Percentiles rank a stretch among this genome's conserved stretches.
phyloP scores from a whole-genome alignment of 2,888 invertebrate genomes.

The Drosophila sordidula region DNA sequence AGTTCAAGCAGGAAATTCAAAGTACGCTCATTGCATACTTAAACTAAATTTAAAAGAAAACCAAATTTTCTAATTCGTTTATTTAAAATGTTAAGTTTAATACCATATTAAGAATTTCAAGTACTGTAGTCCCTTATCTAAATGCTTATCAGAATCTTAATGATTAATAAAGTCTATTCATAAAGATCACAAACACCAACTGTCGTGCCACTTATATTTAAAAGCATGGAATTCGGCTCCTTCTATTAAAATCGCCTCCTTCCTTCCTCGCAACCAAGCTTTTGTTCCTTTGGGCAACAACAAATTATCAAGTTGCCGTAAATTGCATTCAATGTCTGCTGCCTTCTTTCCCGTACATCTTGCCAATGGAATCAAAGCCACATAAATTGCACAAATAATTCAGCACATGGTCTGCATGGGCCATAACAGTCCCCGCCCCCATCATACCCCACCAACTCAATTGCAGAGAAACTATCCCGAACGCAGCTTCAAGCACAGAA shows the following conservation, averaged over 20 bases:
- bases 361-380: constrained; percentile 75
- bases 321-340: constrained; percentile 46
- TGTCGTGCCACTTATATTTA: constrained; percentile 4
- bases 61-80: too few relatives aligned
- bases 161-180: not conserved
- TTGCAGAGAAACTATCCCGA: constrained; percentile 41
- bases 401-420: constrained; percentile 36
- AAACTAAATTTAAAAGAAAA: too few relatives aligned
- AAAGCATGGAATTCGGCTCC: not conserved
- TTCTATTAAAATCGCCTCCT: too few relatives aligned
- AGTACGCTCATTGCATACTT: too few relatives aligned
- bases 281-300: constrained; percentile 23
- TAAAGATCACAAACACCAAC: not conserved
- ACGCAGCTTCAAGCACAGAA: constrained; percentile 22
- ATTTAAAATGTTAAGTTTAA: too few relatives aligned
- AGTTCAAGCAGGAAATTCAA: too few relatives aligned
- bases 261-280: not conserved
- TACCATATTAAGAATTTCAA: too few relatives aligned
- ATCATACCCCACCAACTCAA: not conserved
- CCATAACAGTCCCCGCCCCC: not conserved
- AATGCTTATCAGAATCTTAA: not conserved
- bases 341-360: constrained; percentile 37
- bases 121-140: too few relatives aligned
- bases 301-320: constrained; percentile 72
- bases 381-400: constrained; percentile 78